These are phyloP conservation scores for Isotomurus palustris DNA, from an alignment of 2,888 invertebrate genomes.

Conservation along the genomic window DNA sequence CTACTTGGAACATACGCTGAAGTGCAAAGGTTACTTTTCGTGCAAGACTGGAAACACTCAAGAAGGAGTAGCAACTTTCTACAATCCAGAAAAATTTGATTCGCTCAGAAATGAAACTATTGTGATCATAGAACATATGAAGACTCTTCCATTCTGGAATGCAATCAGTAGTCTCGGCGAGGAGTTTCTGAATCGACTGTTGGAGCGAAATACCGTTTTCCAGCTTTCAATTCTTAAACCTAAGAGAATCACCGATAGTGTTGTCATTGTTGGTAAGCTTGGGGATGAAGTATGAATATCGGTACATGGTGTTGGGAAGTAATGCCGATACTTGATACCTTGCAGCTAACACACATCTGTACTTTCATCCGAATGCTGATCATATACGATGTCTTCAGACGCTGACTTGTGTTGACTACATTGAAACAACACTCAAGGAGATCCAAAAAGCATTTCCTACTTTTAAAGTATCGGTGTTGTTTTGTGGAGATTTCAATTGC, in stretches of 20 bases:
- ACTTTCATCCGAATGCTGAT: slow-evolving; percentile 86
- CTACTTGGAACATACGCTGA: slow-evolving; percentile 17
- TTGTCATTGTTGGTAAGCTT: slow-evolving; percentile 33
- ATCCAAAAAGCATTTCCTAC: slow-evolving; percentile 50
- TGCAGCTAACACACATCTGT: slow-evolving; percentile 82
- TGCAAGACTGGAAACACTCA: slow-evolving; percentile 67
- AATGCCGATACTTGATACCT: not conserved
- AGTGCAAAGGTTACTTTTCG: slow-evolving; percentile 57
- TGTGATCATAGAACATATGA: slow-evolving; percentile 34
- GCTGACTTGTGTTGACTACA: slow-evolving; percentile 65
- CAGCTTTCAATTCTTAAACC: slow-evolving; percentile 32
- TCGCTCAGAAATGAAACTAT: slow-evolving; percentile 16
- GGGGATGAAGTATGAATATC: not conserved
- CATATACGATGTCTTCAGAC: slow-evolving; percentile 83
- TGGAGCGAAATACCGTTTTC: slow-evolving; percentile 40
- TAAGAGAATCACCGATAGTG: slow-evolving; percentile 14
- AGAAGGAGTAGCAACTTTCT: slow-evolving; percentile 81
- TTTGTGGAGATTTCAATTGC: slow-evolving; percentile 93
- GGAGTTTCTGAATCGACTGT: slow-evolving; percentile 17
- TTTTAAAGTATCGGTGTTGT: slow-evolving; percentile 62
- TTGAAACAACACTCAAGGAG: slow-evolving; percentile 55
- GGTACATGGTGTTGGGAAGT: not conserved
- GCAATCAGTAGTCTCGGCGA: slow-evolving; percentile 4
- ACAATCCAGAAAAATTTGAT: slow-evolving; percentile 61
- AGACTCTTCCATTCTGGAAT: slow-evolving; percentile 29